A percentile compares a stretch with the other conserved stretches of the same genome.
Conservation (phyloP, 2,113 vertebrate species). For the Lagopus leucura region DNA sequence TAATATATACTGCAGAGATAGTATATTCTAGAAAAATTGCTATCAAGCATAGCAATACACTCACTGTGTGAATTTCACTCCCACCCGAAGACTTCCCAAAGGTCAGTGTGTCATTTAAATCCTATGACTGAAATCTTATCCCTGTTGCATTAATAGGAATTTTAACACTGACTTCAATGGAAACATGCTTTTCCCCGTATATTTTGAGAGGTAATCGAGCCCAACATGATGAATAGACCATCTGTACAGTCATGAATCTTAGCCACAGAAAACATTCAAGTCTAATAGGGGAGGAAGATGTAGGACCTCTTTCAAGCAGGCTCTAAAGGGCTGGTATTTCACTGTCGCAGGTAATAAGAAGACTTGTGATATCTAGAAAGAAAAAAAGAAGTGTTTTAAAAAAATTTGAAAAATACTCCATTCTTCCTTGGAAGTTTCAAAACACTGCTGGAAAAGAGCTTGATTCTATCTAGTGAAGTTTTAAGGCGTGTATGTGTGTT, state of each 20-base stretch:
- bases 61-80: not conserved
- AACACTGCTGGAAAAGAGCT: not conserved
- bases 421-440: not conserved
- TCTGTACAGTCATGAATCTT: conserved; percentile 42
- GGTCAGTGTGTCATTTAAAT: not conserved
- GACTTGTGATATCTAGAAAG: not conserved
- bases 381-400: not conserved
- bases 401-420: not conserved
- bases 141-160: not conserved
- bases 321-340: conserved; percentile 7
- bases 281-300: conserved; percentile 6
- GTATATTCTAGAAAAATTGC: not conserved
- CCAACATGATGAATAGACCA: conserved; percentile 60
- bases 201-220: conserved; percentile 56
- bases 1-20: not conserved
- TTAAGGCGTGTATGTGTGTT: not conserved
- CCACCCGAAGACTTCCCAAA: not conserved
- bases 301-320: conserved; percentile 12
- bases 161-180: conserved; percentile 30
- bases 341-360: not conserved
- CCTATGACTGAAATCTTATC: not conserved
- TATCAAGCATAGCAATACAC: not conserved
- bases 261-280: conserved; percentile 59
- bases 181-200: conserved; percentile 21
- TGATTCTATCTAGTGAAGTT: not conserved